These are phyloP conservation scores for Tuta absoluta DNA, from an alignment of 2,888 invertebrate genomes.

Conservation along the genomic window DNA sequence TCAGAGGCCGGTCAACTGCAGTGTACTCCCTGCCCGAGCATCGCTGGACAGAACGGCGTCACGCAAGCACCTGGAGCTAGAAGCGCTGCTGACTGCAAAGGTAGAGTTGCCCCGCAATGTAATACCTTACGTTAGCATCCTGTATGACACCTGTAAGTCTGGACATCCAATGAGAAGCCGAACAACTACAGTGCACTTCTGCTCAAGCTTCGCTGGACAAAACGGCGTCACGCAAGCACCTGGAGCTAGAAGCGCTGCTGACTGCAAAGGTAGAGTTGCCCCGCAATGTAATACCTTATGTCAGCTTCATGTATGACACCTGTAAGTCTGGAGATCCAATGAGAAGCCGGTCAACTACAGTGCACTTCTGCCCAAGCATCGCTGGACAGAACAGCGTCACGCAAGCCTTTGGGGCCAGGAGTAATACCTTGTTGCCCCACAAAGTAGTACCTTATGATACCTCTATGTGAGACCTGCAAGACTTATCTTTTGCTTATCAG, in stretches of 20 bases:
- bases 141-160: no score
- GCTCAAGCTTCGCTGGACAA: constrained; percentile 94
- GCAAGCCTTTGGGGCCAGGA: constrained; percentile 90
- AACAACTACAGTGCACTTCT: constrained; percentile 94
- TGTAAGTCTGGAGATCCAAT: no score
- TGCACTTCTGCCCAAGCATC: constrained; percentile 95
- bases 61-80: constrained; percentile 93
- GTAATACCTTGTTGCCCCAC: no score
- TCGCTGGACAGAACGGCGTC: constrained; percentile 94
- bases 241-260: constrained; percentile 83
- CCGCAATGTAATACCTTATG: no score
- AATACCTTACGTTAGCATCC: not conserved
- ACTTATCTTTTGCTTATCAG: no score
- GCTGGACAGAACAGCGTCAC: constrained; percentile 86
- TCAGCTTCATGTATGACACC: no score
- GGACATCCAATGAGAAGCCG: constrained; percentile 67
- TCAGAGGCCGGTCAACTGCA: constrained; percentile 94
- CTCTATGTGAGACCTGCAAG: no score
- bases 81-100: constrained; percentile 94
- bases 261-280: no score
- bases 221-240: constrained; percentile 92
- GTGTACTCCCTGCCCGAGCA: constrained; percentile 94
- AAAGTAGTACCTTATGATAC: no score
- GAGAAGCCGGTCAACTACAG: constrained; percentile 88
- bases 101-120: constrained; percentile 55